These are phyloP conservation scores for Chelon labrosus DNA, from an alignment of 2,797 vertebrate species.

Conservation along the genomic window DNA sequence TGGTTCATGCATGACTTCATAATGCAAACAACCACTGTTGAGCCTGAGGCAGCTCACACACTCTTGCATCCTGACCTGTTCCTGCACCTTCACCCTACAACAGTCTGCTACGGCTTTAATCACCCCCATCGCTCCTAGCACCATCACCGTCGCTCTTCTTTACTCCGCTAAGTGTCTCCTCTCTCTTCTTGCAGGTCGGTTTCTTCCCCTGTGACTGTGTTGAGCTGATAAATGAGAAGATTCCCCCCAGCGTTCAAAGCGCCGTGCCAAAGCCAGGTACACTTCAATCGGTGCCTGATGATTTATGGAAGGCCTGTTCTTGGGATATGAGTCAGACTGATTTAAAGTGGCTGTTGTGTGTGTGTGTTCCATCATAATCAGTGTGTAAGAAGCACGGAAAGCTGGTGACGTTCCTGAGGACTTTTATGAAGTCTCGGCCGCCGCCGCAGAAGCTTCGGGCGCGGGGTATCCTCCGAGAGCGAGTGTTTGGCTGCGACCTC, in stretches of 20 bases:
- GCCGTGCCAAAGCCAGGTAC: constrained; percentile 97
- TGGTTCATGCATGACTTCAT: background rate
- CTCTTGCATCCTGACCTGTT: constrained; percentile 53
- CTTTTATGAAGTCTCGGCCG: constrained; percentile 98
- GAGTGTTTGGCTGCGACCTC: constrained; percentile 98
- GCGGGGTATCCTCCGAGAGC: constrained; percentile 95
- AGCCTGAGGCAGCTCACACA: constrained; percentile 31
- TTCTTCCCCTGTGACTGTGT: constrained; percentile 99
- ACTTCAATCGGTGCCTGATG: constrained; percentile 22
- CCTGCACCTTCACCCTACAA: constrained; percentile 19
- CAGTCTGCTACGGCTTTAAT: constrained; percentile 8
- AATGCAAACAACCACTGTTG: constrained; percentile 11
- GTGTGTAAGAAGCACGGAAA: constrained; percentile 99
- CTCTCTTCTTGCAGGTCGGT: constrained; percentile 88
- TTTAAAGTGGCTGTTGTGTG: constrained; percentile 27
- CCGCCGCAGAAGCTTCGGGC: constrained; percentile 98
- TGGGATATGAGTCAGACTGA: constrained; percentile 29
- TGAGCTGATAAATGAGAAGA: constrained; percentile 97
- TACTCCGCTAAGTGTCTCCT: background rate
- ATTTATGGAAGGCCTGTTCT: constrained; percentile 41
- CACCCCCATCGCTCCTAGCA: constrained; percentile 17
- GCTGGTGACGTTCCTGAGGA: constrained; percentile 97
- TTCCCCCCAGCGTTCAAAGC: constrained; percentile 93
- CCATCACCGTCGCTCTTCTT: constrained; percentile 15
- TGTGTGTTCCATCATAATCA: constrained; percentile 65